Evolutionary conservation across 2,888 invertebrate species (phyloP).

Genomic region (Drosophila mimica): DNA sequence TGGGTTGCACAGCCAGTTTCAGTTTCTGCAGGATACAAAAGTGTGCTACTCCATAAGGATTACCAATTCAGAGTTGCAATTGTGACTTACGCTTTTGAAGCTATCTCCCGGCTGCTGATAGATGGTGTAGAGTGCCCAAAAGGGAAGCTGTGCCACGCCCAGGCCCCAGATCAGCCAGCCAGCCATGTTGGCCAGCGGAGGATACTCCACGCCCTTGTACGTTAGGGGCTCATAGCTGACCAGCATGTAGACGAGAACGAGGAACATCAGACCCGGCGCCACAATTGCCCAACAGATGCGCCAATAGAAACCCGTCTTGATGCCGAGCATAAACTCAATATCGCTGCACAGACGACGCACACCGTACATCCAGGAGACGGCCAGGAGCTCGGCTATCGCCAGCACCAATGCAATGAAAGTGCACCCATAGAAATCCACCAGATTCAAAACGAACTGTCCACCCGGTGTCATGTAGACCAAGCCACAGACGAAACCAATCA

Average conservation of each 20-base stretch:
- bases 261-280: slow-evolving; percentile 89
- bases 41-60: background rate
- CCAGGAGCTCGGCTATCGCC: slow-evolving; percentile 89
- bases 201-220: slow-evolving; percentile 88
- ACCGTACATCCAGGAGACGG: slow-evolving; percentile 91
- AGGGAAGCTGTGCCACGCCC: slow-evolving; percentile 86
- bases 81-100: slow-evolving; percentile 48
- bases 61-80: accelerated
- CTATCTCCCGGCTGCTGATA: slow-evolving; percentile 78
- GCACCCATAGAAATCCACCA: slow-evolving; percentile 91
- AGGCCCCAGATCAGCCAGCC: slow-evolving; percentile 86
- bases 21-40: slow-evolving; percentile 77
- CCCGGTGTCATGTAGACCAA: slow-evolving; percentile 89
- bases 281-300: slow-evolving; percentile 91
- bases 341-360: slow-evolving; percentile 89
- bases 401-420: slow-evolving; percentile 90
- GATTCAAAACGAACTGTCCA: slow-evolving; percentile 89
- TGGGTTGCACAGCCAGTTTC: slow-evolving; percentile 74
- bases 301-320: slow-evolving; percentile 89
- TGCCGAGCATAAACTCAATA: slow-evolving; percentile 92
- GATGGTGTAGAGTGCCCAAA: slow-evolving; percentile 82
- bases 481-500: slow-evolving; percentile 87
- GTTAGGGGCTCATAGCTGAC: slow-evolving; percentile 87
- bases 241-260: slow-evolving; percentile 90
- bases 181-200: slow-evolving; percentile 86